Conservation (phyloP, 1,140 invertebrate species). For the Phenacoccus solenopsis region DNA sequence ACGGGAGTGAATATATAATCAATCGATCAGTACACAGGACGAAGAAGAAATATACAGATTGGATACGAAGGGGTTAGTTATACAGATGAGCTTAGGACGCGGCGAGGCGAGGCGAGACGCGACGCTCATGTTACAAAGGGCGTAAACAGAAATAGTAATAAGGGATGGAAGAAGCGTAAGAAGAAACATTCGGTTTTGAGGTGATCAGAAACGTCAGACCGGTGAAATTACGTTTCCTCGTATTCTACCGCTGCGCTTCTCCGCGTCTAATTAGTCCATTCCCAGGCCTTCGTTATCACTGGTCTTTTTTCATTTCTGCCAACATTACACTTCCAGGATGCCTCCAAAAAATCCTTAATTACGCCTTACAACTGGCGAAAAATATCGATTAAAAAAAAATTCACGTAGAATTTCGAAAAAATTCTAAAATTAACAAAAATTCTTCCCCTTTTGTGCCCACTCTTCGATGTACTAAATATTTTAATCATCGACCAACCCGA, state of each 20-base stretch:
- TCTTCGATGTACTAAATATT: no score
- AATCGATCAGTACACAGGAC: constrained; percentile 1
- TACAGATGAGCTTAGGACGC: not conserved
- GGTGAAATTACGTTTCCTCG: not conserved
- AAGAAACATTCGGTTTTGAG: constrained; percentile 1
- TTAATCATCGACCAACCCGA: no score
- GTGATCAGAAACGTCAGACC: not conserved
- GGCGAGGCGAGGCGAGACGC: not conserved
- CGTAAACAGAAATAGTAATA: not conserved
- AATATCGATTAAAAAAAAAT: no score
- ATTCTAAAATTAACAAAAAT: no score
- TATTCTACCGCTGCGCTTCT: not conserved
- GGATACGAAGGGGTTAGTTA: not conserved
- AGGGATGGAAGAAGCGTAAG: constrained; percentile 1
- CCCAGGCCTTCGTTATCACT: no score
- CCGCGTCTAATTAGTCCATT: not conserved
- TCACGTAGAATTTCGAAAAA: no score
- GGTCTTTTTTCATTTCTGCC: no score
- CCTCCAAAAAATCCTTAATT: no score
- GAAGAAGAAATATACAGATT: not conserved
- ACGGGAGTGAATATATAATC: constrained; percentile 1
- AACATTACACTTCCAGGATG: no score
- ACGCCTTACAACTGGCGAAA: no score
- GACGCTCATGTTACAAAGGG: not conserved
- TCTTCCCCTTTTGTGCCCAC: no score